phyloP scores from a whole-genome alignment of 2,797 vertebrate genomes.

The Cetoscarus ocellatus region DNA sequence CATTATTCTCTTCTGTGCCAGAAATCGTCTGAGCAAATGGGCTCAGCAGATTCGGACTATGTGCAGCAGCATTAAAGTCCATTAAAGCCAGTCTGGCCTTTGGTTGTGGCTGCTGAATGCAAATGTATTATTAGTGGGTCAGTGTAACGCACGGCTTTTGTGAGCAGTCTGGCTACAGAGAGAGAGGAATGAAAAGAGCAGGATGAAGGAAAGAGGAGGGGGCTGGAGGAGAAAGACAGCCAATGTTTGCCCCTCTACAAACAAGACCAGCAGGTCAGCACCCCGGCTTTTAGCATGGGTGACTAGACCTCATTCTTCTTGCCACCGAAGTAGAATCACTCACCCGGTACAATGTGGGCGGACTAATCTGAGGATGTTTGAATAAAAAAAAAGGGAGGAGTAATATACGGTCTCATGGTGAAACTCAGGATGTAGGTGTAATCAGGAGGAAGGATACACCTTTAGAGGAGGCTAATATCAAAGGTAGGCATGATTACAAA shows the following conservation, averaged over 20 bases:
- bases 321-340: slow-evolving; percentile 35
- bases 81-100: slow-evolving; percentile 34
- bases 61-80: slow-evolving; percentile 33
- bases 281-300: slow-evolving; percentile 53
- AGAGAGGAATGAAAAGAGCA: slow-evolving; percentile 47
- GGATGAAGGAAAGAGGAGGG: slow-evolving; percentile 25
- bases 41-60: slow-evolving; percentile 31
- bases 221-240: slow-evolving; percentile 43
- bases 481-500: slow-evolving; percentile 33
- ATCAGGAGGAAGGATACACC: neutral
- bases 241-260: slow-evolving; percentile 50
- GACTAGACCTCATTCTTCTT: slow-evolving; percentile 56
- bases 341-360: slow-evolving; percentile 36
- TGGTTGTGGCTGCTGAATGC: slow-evolving; percentile 55
- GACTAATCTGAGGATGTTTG: slow-evolving; percentile 43
- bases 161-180: slow-evolving; percentile 45
- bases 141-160: slow-evolving; percentile 64
- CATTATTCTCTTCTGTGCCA: slow-evolving; percentile 3
- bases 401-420: slow-evolving; percentile 48
- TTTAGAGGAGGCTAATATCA: slow-evolving; percentile 2
- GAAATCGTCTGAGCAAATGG: slow-evolving; percentile 28
- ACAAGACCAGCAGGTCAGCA: slow-evolving; percentile 68
- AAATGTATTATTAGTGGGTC: slow-evolving; percentile 62
- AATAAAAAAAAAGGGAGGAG: slow-evolving; percentile 29
- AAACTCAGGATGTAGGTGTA: slow-evolving; percentile 6